A percentile compares a stretch with the other conserved stretches of the same genome.
Evolutionary conservation across 2,797 vertebrate genomes (phyloP).

Genomic region (Siniperca scherzeri): DNA sequence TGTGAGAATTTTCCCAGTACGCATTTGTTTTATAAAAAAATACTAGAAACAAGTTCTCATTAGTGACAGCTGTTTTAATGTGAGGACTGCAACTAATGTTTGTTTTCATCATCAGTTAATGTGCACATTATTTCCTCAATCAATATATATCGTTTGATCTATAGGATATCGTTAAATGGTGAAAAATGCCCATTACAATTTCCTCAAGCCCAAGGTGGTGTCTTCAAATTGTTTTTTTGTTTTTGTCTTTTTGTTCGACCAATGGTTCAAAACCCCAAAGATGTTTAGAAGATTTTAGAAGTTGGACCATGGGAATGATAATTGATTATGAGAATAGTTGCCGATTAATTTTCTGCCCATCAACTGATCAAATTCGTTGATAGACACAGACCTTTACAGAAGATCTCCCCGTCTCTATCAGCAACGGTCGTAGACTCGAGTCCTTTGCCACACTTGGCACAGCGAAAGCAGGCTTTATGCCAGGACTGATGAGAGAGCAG

Average conservation of each 20-base stretch:
- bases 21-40: background rate
- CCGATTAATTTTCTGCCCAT: background rate
- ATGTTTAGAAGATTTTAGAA: background rate
- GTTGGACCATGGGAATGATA: background rate
- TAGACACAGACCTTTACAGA: conserved; percentile 86
- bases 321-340: too few species aligned
- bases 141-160: background rate
- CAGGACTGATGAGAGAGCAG: conserved; percentile 88
- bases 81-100: background rate
- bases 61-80: background rate
- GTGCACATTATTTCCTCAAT: background rate
- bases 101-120: background rate
- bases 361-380: background rate
- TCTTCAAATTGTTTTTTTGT: background rate
- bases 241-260: background rate
- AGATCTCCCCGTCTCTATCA: conserved; percentile 97
- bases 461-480: conserved; percentile 97
- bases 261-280: background rate
- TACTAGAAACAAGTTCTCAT: background rate
- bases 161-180: background rate
- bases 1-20: background rate
- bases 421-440: conserved; percentile 97
- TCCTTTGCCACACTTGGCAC: conserved; percentile 96
- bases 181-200: background rate
- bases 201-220: background rate